Evolutionary conservation across 2,888 invertebrate genomes (phyloP).

Genomic region (Amphipoea oculea): DNA sequence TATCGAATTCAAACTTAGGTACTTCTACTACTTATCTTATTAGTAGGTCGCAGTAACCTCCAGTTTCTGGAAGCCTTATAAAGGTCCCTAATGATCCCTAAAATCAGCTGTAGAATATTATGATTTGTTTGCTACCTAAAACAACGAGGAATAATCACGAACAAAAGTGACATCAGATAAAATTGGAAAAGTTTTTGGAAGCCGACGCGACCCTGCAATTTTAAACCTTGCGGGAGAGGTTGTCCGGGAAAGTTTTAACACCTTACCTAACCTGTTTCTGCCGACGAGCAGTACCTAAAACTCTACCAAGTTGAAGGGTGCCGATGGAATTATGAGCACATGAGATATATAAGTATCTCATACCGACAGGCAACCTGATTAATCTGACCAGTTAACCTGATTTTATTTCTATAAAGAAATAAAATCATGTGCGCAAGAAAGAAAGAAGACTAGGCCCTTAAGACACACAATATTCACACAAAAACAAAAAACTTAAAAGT

Average conservation of each 20-base stretch:
- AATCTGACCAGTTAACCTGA: no score
- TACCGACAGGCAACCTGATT: no score
- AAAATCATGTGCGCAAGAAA: no score
- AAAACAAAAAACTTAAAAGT: no score
- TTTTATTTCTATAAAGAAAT: no score
- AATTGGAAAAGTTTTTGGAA: slow-evolving; percentile 15
- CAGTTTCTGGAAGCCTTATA: neutral
- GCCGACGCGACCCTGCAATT: neutral
- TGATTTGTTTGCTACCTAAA: neutral
- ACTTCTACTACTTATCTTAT: neutral
- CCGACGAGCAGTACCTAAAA: no score
- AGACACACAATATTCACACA: no score
- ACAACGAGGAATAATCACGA: neutral
- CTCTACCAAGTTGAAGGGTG: neutral
- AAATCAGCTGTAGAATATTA: neutral
- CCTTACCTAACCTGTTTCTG: neutral
- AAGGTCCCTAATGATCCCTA: neutral
- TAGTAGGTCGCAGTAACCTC: neutral
- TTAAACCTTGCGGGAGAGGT: neutral
- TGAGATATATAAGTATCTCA: no score
- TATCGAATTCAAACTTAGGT: neutral
- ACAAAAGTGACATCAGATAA: neutral
- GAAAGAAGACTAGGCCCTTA: no score
- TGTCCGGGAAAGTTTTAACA: neutral
- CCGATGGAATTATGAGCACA: neutral